Conservation (phyloP, 2,113 vertebrate species). For the Perca fluviatilis region DNA sequence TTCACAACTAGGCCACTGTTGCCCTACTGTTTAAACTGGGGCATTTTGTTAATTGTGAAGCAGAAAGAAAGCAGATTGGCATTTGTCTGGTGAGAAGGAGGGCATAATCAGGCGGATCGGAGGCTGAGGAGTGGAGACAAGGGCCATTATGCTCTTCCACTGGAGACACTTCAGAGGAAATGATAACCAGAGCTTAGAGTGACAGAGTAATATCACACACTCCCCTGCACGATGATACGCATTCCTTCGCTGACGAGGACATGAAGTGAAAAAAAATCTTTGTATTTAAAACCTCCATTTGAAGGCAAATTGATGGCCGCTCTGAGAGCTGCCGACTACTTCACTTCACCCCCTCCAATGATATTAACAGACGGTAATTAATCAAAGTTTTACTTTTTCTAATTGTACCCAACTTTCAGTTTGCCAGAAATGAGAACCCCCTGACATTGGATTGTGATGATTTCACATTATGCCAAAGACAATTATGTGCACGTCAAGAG, state of each 20-base stretch:
- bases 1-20: conserved; percentile 48
- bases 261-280: conserved; percentile 42
- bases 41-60: conserved; percentile 76
- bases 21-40: conserved; percentile 66
- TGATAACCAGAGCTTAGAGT: conserved; percentile 72
- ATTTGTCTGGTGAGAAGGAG: conserved; percentile 70
- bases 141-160: conserved; percentile 73
- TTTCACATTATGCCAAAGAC: conserved; percentile 77
- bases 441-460: conserved; percentile 74
- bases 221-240: conserved; percentile 39
- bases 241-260: conserved; percentile 45
- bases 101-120: conserved; percentile 74
- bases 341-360: conserved; percentile 39
- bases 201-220: conserved; percentile 72
- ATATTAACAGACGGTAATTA: conserved; percentile 77
- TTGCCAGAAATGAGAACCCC: conserved; percentile 65
- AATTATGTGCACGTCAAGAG: conserved; percentile 79
- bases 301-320: conserved; percentile 63
- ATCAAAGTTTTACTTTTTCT: conserved; percentile 76
- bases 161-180: conserved; percentile 74
- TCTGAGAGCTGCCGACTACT: conserved; percentile 41
- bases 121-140: conserved; percentile 72
- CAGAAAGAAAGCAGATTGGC: conserved; percentile 49
- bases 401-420: conserved; percentile 73
- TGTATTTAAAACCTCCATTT: conserved; percentile 64